Evolutionary conservation across 2,888 invertebrate genomes (phyloP), one percentile per base, ranked within the genome.

Genomic region (Omphaloscelis lunosa): DNA sequence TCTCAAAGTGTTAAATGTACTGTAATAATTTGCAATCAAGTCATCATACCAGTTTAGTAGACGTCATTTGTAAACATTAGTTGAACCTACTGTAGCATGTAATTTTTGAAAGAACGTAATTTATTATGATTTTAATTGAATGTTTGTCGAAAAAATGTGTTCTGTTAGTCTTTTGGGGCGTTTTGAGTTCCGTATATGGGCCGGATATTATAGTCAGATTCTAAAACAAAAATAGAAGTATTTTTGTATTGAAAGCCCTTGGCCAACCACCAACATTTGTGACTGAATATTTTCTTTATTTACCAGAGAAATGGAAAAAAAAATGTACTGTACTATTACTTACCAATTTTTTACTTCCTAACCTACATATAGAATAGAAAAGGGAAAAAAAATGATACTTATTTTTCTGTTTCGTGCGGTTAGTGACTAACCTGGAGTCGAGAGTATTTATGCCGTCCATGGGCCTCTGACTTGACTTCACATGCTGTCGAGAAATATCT

Each of bases 51-150:
- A 80, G 83, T 80, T 86, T 77, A 72, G 39, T 6, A 72, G 39
- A 78, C 23, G n/a, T 77, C 69, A 83, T 86, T 87, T 87, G 83
- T 86, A 77, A 82, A 75, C 78, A 83, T 86, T 83, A 90, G 85
- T 85, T 11, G 17, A 69, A 82, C 9, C 15, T 70, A 85, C 23
- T 88, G 88, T 85, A 80, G 82, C 88, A 48, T 79, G 23, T 77
- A 80, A 82, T 85, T 39, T 53, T 63, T 48, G 39, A 39, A 78
- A 41, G 67, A 88, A 82, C 88, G 90, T 95, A 93, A 95, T 96
- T 95, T 95, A 95, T 95, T 95, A 96, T 95, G 93, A 93, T 93
- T 85, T 29, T 34, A 58, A 62, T 75, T 69, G 29, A 73, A 72
- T 39, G 48, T 69, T 78, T 75, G 61, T 75, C 9, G 12, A 74